Conservation (phyloP, 1,140 invertebrate genomes). For the Watersipora subatra region DNA sequence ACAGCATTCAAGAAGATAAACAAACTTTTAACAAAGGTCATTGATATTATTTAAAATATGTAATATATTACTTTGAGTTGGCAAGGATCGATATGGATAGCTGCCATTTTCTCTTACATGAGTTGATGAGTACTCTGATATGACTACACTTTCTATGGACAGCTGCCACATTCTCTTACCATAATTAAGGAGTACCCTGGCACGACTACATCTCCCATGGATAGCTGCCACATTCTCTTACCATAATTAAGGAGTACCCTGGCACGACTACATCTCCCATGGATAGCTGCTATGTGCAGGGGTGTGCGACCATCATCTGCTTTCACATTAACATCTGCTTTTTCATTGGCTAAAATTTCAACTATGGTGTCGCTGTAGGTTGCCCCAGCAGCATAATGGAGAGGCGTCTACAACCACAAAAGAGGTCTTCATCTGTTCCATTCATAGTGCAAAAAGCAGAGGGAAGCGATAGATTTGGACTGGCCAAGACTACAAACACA, state of each 20-base stretch:
- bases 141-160: too few relatives aligned
- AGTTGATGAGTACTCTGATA: constrained; percentile 42
- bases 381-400: constrained; percentile 52
- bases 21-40: too few relatives aligned
- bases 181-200: constrained; percentile 45
- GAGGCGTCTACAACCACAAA: constrained; percentile 43
- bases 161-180: too few relatives aligned
- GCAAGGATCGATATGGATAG: too few relatives aligned
- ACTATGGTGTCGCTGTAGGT: constrained; percentile 51
- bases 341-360: constrained; percentile 44
- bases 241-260: constrained; percentile 45
- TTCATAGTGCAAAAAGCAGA: too few relatives aligned
- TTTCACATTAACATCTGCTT: constrained; percentile 46
- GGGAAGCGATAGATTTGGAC: too few relatives aligned
- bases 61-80: too few relatives aligned
- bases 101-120: too few relatives aligned
- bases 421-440: too few relatives aligned
- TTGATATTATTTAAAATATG: too few relatives aligned
- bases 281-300: constrained; percentile 53
- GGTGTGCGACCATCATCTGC: constrained; percentile 50
- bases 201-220: constrained; percentile 52
- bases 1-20: too few relatives aligned
- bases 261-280: constrained; percentile 52
- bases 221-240: constrained; percentile 50
- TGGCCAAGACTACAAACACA: too few relatives aligned